These are phyloP conservation scores for Cyclina sinensis DNA, from an alignment of 1,140 invertebrate genomes.

Conservation along the genomic window DNA sequence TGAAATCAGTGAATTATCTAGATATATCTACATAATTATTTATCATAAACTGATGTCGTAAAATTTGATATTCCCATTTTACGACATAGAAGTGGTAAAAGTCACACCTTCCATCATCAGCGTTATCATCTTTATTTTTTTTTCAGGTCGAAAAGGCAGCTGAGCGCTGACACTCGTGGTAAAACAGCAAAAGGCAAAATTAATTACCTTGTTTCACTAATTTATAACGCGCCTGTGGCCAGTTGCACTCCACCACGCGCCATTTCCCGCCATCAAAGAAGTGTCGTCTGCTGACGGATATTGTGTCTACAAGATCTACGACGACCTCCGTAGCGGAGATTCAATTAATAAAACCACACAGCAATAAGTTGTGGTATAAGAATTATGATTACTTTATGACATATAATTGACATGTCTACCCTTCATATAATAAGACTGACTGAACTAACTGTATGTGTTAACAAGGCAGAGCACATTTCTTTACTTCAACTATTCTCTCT, in stretches of 20 bases:
- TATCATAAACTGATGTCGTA: neutral
- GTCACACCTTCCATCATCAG: conserved; percentile 6
- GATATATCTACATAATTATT: neutral
- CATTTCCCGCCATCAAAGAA: conserved; percentile 28
- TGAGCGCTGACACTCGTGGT: neutral
- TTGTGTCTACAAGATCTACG: neutral
- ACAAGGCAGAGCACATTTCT: no score
- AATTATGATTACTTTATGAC: conserved; percentile 13
- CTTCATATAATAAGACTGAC: no score
- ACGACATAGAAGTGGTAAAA: conserved; percentile 8
- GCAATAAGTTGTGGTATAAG: neutral
- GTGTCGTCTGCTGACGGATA: conserved; percentile 27
- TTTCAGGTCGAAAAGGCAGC: neutral
- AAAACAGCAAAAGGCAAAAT: neutral
- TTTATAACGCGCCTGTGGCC: conserved; percentile 11
- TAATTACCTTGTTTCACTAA: conserved; percentile 32
- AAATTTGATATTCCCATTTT: conserved; percentile 11
- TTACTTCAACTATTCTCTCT: no score
- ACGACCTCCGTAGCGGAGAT: neutral
- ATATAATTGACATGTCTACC: neutral
- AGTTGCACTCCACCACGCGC: neutral
- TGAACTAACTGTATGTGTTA: no score
- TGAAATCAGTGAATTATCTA: neutral
- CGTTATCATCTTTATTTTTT: neutral
- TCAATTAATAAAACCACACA: neutral